Percentiles rank a stretch among this genome's conserved stretches.
phyloP scores from a whole-genome alignment of 2,888 invertebrate species.

The Sesia apiformis region DNA sequence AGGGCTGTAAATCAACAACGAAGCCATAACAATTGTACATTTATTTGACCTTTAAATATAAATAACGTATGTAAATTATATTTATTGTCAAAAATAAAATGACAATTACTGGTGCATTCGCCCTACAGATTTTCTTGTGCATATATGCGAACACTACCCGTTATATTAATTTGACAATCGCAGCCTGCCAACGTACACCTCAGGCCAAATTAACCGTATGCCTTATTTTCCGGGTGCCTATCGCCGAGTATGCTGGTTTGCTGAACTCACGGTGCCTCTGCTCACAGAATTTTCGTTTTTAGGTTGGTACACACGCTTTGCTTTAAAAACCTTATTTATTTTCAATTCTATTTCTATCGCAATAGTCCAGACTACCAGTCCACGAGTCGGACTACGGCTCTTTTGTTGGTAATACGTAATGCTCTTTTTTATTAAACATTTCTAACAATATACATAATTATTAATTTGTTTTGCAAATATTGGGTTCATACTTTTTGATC shows the following conservation, averaged over 20 bases:
- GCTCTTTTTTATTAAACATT: no score
- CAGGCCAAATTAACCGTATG: constrained; percentile 48
- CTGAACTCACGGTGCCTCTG: constrained; percentile 62
- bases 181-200: constrained; percentile 19
- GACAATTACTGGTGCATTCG: not conserved
- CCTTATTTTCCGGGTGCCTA: constrained; percentile 58
- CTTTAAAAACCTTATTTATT: not conserved
- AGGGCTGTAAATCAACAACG: not conserved
- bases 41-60: no score
- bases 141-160: not conserved
- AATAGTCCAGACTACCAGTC: no score
- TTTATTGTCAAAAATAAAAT: not conserved
- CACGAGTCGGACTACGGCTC: no score
- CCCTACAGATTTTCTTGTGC: not conserved
- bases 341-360: no score
- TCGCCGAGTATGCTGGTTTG: constrained; percentile 53
- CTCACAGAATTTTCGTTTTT: constrained; percentile 69
- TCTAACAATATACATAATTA: no score
- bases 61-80: no score
- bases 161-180: constrained; percentile 10
- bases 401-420: no score
- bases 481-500: no score
- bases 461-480: no score
- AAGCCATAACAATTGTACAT: not conserved
- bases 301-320: constrained; percentile 58